A percentile compares a stretch with the other conserved stretches of the same genome.
Conservation (phyloP, 2,888 invertebrate genomes). For the Oxyteleia sp. region DNA sequence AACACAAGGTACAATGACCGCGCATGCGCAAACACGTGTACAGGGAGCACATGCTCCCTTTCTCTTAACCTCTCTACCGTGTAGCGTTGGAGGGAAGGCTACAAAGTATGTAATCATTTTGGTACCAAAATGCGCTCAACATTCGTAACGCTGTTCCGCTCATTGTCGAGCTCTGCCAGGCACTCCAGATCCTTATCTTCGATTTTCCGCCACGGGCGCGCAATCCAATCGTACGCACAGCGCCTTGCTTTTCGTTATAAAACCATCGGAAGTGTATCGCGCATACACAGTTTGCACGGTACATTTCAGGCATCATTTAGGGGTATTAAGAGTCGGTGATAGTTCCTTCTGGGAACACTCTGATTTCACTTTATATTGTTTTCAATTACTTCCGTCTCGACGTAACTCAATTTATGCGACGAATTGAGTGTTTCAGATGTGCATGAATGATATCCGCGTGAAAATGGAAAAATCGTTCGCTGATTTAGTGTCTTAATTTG, state of each 20-base stretch:
- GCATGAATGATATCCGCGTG: constrained; percentile 26
- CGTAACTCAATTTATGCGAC: constrained; percentile 59
- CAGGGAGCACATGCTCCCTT: constrained; percentile 63
- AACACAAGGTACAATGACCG: constrained; percentile 62
- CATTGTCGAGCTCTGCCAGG: constrained; percentile 20
- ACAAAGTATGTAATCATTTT: constrained; percentile 45
- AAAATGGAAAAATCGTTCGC: background rate
- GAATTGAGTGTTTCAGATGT: constrained; percentile 41
- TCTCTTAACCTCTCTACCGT: constrained; percentile 62
- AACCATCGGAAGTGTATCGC: constrained; percentile 19
- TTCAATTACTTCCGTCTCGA: constrained; percentile 63
- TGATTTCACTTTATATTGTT: constrained; percentile 62
- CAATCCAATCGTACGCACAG: constrained; percentile 1
- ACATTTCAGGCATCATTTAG: constrained; percentile 26
- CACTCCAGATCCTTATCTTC: constrained; percentile 17
- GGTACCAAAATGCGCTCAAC: constrained; percentile 34
- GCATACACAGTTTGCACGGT: background rate
- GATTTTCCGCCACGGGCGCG: background rate
- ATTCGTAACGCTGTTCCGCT: constrained; percentile 33
- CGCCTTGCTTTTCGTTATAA: constrained; percentile 16
- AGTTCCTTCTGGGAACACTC: constrained; percentile 22
- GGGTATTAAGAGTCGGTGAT: constrained; percentile 1
- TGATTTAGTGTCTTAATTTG: background rate
- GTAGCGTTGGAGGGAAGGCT: constrained; percentile 28
- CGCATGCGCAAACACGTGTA: constrained; percentile 60